Evolutionary conservation across 2,888 invertebrate species (phyloP).

Genomic region (Drosophila cognata): DNA sequence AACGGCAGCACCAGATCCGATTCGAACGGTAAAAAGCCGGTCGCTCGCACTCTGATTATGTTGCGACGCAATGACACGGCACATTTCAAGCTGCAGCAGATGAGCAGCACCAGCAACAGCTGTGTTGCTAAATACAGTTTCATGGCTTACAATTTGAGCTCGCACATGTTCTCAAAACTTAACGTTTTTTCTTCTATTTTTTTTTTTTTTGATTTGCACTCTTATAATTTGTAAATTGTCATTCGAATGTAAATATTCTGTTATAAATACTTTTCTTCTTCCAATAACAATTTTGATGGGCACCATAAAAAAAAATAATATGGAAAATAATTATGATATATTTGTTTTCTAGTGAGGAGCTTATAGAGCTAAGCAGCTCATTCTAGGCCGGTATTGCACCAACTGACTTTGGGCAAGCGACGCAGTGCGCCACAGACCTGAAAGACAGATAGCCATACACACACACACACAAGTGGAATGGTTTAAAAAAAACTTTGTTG

Average conservation of each 20-base stretch:
- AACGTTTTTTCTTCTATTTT: neutral
- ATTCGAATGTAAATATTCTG: neutral
- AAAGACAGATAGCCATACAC: conserved; percentile 14
- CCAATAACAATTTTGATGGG: conserved; percentile 5
- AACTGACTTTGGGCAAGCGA: conserved; percentile 57
- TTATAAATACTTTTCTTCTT: neutral
- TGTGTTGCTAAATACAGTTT: conserved; percentile 10
- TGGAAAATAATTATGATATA: conserved; percentile 8
- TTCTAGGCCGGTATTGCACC: conserved; percentile 75
- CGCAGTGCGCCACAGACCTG: conserved; percentile 42
- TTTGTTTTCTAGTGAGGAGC: neutral
- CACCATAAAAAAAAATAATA: conserved; percentile 21
- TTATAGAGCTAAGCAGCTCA: conserved; percentile 53
- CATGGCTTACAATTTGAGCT: conserved; percentile 14
- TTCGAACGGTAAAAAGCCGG: conserved; percentile 69
- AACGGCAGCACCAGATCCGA: conserved; percentile 66
- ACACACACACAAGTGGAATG: conserved; percentile 17
- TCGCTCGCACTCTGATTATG: conserved; percentile 66
- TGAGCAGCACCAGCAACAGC: conserved; percentile 11
- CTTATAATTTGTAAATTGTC: neutral
- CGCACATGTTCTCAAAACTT: conserved; percentile 34
- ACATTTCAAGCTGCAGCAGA: conserved; percentile 12
- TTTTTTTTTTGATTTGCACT: neutral
- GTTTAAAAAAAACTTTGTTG: neutral
- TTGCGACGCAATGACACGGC: conserved; percentile 32